Evolutionary conservation across 2,888 invertebrate species (phyloP).

Genomic region (Oxyteleia sp.): DNA sequence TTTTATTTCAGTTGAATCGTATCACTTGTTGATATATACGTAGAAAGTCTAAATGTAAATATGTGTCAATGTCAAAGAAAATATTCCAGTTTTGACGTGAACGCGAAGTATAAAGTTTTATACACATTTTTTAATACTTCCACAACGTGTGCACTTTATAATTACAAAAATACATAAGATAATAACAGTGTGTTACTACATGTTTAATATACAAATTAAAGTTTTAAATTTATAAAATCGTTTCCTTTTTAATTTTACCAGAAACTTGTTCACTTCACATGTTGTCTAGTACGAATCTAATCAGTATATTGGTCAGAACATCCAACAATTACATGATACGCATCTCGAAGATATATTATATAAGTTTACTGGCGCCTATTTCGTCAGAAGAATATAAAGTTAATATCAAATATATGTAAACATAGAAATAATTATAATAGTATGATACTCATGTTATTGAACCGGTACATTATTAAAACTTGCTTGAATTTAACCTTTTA

Average conservation of each 20-base stretch:
- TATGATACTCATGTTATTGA: neutral
- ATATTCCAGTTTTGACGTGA: neutral
- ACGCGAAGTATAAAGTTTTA: neutral
- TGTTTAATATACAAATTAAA: no score
- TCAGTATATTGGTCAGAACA: constrained; percentile 12
- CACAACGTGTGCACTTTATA: no score
- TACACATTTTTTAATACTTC: neutral
- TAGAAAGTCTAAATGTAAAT: neutral
- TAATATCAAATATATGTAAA: neutral
- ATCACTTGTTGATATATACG: neutral
- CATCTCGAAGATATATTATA: constrained; percentile 35
- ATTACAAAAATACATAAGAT: no score
- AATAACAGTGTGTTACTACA: no score
- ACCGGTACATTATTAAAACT: neutral
- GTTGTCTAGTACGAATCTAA: constrained; percentile 12
- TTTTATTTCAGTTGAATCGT: constrained; percentile 3
- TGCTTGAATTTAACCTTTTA: neutral
- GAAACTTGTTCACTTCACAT: neutral
- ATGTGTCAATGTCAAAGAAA: constrained; percentile 6
- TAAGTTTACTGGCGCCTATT: constrained; percentile 22
- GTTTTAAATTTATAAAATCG: no score
- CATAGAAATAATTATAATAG: neutral
- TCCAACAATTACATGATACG: constrained; percentile 29
- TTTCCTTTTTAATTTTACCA: no score
- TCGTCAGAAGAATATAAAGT: constrained; percentile 18